Percentiles rank a stretch among this genome's conserved stretches.
These are phyloP conservation scores for Dione juno DNA, from an alignment of 2,888 invertebrate species.

Conservation along the genomic window DNA sequence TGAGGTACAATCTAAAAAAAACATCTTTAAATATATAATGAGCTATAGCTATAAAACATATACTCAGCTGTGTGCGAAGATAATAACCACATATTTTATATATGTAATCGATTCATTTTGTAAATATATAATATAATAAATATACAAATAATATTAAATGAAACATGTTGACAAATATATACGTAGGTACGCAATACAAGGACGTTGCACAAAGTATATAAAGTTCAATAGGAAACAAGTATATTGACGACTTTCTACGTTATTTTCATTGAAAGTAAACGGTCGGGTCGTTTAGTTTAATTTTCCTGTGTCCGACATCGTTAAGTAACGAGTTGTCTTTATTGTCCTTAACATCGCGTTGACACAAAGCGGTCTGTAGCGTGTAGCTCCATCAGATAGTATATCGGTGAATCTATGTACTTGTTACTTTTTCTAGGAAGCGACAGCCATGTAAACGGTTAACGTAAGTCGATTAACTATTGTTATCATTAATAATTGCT, in stretches of 20 bases:
- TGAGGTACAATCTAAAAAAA: too few relatives aligned
- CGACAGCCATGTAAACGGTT: background rate
- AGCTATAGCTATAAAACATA: too few relatives aligned
- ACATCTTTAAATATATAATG: too few relatives aligned
- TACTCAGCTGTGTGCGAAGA: too few relatives aligned
- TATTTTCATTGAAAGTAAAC: slow-evolving; percentile 21
- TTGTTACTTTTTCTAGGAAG: slow-evolving; percentile 13
- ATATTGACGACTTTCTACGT: background rate
- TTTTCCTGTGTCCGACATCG: slow-evolving; percentile 33
- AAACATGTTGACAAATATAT: background rate
- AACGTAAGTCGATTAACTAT: background rate
- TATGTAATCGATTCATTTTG: too few relatives aligned
- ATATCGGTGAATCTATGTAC: slow-evolving; percentile 23
- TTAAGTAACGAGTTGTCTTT: slow-evolving; percentile 35
- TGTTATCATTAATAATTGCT: background rate
- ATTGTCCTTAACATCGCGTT: slow-evolving; percentile 24
- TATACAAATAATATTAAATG: background rate
- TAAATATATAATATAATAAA: too few relatives aligned
- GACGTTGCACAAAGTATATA: background rate
- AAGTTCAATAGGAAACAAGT: slow-evolving; percentile 2
- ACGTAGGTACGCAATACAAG: background rate
- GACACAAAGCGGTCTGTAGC: slow-evolving; percentile 30
- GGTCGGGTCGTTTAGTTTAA: slow-evolving; percentile 31
- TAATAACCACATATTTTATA: too few relatives aligned
- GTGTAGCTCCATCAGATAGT: slow-evolving; percentile 27